Base-by-base conservation (phyloP, 2,797 vertebrate species). In the Trachops cirrhosus region DNA sequence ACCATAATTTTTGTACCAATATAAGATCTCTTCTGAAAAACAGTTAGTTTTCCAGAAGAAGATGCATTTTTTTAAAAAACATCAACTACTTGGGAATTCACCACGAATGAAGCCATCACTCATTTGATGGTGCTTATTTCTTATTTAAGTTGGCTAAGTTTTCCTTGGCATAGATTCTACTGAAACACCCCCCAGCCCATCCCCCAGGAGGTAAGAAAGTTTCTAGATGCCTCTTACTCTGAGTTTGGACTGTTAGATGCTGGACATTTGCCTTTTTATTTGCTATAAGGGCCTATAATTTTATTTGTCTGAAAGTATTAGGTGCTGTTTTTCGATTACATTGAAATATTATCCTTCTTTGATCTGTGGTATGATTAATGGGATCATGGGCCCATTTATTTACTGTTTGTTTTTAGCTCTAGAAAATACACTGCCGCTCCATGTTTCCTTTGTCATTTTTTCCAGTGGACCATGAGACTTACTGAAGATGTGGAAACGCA, bases 81-180 rank as follows among this genome's bases (percentile, higher is more conserved):
- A 15, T 80, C 70, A 92, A 29, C 22, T 97, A 85, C 91, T 79
- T 85, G 64, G 48, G 68, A 0, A 89, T 93, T 92, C 4, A 78
- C 71, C 41, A 83, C 18, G 59, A 97, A 95, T 78, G 59, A 77
- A 94, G 19, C 62, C 50, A 34, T 78, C 80, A 85, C 5, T 93
- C 48, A 37, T 62, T 68, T 68, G 24, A 94, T 57, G 9, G 78
- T 64, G n/a, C 12, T 71, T 74, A 70, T 89, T 91, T 84, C 29
- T 59, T 77, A 54, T 67, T 96, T 82, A 93, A 92, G 70, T 50
- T 48, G 44, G 4, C 37, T n/a, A n/a, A 39, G 37, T 93, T 85
- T 93, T 39, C 50, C 29, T 52, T 67, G 54, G 6, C 52, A 22
- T 16, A 78, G 14, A 37, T 37, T 89, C 91, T 78, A 80, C 19